Percentiles rank a stretch among this genome's conserved stretches.
phyloP scores from a whole-genome alignment of 2,113 vertebrate species.

The Pomatorhinus ruficollis region DNA sequence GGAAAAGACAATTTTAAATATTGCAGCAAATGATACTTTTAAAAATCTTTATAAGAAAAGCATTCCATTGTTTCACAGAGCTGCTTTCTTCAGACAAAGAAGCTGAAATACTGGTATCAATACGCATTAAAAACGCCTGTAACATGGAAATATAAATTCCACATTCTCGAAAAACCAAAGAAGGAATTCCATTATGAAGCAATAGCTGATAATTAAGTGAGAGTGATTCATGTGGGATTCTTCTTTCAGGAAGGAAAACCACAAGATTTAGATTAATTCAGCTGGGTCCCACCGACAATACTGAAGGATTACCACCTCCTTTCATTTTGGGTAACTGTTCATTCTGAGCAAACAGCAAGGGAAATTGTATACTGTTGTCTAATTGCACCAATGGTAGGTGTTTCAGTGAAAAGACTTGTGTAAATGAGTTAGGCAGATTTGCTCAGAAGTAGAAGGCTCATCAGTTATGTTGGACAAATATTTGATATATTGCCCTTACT shows the following conservation, averaged over 20 bases:
- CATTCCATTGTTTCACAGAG: not conserved
- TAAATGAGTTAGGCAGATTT: not conserved
- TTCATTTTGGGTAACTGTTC: not conserved
- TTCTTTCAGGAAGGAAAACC: not conserved
- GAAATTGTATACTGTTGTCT: not conserved
- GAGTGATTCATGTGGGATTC: not conserved
- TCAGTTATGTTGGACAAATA: not conserved
- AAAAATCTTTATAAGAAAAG: not conserved
- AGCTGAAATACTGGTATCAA: not conserved
- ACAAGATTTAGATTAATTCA: not conserved
- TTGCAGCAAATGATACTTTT: not conserved
- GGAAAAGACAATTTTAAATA: not conserved
- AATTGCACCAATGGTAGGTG: not conserved
- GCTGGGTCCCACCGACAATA: not conserved
- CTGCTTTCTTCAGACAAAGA: not conserved
- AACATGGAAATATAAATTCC: not conserved
- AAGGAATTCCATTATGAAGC: not conserved
- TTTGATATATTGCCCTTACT: not conserved
- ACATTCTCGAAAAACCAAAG: not conserved
- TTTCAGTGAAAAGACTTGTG: not conserved
- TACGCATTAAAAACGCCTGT: not conserved
- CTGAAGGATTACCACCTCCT: not conserved
- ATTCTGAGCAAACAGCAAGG: not conserved
- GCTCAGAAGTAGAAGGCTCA: not conserved
- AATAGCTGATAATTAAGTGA: not conserved